Percentiles rank a stretch among this genome's conserved stretches.
These are phyloP conservation scores for Pseudomugil gertrudae DNA, from an alignment of 2,797 vertebrate genomes.

Conservation along the genomic window DNA sequence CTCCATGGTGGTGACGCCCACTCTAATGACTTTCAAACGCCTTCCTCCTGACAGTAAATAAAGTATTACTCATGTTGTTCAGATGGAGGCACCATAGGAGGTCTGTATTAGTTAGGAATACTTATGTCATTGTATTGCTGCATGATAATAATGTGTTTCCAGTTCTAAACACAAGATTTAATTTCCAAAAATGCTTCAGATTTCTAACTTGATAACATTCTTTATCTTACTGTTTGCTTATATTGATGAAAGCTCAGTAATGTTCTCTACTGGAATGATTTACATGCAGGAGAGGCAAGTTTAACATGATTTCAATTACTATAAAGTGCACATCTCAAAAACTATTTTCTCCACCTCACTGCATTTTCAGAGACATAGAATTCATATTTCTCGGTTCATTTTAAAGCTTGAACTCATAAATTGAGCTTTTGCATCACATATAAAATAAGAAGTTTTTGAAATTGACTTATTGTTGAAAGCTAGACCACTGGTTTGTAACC, in stretches of 20 bases:
- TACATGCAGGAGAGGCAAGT: neutral
- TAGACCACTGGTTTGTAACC: neutral
- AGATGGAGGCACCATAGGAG: constrained; percentile 8
- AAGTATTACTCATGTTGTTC: constrained; percentile 5
- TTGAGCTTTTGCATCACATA: neutral
- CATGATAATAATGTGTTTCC: neutral
- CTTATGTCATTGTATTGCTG: neutral
- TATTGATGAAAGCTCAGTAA: neutral
- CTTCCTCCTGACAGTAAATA: neutral
- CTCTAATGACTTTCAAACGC: constrained; percentile 9
- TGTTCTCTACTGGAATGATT: neutral
- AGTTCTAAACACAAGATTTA: neutral
- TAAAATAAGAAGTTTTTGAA: neutral
- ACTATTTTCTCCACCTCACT: neutral
- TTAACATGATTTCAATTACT: neutral
- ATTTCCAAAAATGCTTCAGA: neutral
- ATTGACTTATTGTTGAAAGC: neutral
- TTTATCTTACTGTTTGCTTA: no score
- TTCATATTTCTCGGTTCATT: neutral
- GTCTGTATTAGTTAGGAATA: neutral
- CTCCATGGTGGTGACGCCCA: constrained; percentile 2
- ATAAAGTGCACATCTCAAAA: neutral
- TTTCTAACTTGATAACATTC: neutral
- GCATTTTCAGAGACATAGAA: neutral
- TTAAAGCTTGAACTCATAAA: neutral